phyloP scores from a whole-genome alignment of 2,113 vertebrate genomes.

The Lota lota region DNA sequence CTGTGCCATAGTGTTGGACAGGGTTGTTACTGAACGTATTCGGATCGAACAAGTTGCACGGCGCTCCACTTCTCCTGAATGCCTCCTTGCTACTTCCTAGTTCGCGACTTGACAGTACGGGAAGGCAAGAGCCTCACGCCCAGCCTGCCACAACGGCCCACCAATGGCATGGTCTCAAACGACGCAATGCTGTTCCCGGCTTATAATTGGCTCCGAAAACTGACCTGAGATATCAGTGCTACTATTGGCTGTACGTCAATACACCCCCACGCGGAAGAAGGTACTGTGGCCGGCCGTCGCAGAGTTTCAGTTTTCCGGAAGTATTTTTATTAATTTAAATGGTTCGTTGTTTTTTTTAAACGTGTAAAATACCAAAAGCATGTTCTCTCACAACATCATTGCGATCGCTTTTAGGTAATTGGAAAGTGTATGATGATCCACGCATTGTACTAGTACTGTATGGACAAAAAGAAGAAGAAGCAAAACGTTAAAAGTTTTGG shows the following conservation, averaged over 20 bases:
- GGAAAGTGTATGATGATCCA: too few species aligned
- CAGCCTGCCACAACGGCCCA: not conserved
- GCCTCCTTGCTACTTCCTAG: slow-evolving; percentile 57
- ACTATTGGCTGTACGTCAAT: slow-evolving; percentile 22
- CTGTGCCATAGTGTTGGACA: slow-evolving; percentile 64
- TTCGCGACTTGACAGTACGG: slow-evolving; percentile 27
- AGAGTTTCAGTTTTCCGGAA: not conserved
- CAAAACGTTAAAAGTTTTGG: too few species aligned
- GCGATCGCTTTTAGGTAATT: too few species aligned
- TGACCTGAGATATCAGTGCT: slow-evolving; percentile 50
- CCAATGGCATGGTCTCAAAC: slow-evolving; percentile 33
- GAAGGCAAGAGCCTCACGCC: not conserved
- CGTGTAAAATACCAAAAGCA: too few species aligned
- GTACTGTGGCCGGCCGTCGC: not conserved
- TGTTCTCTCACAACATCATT: too few species aligned
- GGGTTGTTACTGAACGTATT: slow-evolving; percentile 1
- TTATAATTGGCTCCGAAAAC: slow-evolving; percentile 58
- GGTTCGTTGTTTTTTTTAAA: too few species aligned
- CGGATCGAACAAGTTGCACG: slow-evolving; percentile 19
- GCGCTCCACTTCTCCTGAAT: not conserved
- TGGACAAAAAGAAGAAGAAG: too few species aligned
- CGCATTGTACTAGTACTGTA: too few species aligned
- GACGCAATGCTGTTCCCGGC: not conserved
- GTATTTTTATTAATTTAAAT: not conserved
- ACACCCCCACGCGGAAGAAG: slow-evolving; percentile 8